Base-by-base conservation (phyloP, 2,797 vertebrate species). In the Diplodus puntazzo region DNA sequence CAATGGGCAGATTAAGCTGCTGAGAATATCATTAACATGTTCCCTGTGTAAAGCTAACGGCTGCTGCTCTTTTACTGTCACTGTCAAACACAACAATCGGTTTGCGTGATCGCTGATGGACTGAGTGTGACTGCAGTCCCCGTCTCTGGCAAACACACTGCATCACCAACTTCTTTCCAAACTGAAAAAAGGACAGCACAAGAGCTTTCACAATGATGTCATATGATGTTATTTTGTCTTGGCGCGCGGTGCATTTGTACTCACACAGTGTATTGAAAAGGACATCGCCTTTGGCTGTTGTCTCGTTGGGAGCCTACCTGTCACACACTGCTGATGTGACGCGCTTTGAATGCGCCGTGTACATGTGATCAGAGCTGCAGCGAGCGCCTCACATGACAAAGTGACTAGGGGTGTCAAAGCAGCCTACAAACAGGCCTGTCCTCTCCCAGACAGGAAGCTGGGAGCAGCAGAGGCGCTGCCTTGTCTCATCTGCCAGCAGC, bases 221-320 rank as follows among this genome's bases (percentile, higher is more conserved):
- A 84, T 55, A 57, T 71, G 79, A 84, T 88, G 81, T 89, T 91
- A 91, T 92, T 91, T 87, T 86, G 87, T 83, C 78, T 78, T 46
- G 1, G 71, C 63, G 11, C 61, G 27, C 68, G 62, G 73, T 65
- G 73, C 79, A 52, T 87, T 83, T 65, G 84, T 67, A 43, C 84
- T 89, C 77, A 49, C 58, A 53, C 67, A 52, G 85, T 13, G 77
- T 73, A 92, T 87, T 83, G 83, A 88, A 92, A 81, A 85, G 83
- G 92, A 93, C 89, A 88, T 72, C 73, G 88, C 93, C 87, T 77
- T 57, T 75, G 91, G 94, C 91, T 92, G 87, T 94, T 89, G 90
- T 94, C 89, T 93, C 86, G 66, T 81, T 61, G 88, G 77, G 88
- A 90, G 87, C 84, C 88, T 92, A 91, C 91, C 91, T 92, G 89